Conservation (phyloP, 2,888 invertebrate genomes). For the Pristionchus arcanus region DNA sequence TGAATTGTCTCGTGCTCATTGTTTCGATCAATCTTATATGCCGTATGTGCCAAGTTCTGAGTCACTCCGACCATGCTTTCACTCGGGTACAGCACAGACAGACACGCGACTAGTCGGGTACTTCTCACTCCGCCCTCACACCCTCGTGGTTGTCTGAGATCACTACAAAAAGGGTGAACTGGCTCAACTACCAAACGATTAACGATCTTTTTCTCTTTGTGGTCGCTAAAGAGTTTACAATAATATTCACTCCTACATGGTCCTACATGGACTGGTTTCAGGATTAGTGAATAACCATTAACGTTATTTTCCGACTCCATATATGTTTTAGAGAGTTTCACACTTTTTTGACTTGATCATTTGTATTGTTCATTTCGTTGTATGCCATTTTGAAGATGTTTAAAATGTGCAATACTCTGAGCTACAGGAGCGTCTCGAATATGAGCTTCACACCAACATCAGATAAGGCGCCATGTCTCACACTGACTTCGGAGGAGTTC, state of each 20-base stretch:
- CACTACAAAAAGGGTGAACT: not conserved
- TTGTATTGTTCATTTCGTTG: too few relatives aligned
- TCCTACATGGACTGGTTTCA: too few relatives aligned
- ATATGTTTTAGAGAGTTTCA: not conserved
- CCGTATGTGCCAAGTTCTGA: not conserved
- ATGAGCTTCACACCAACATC: constrained; percentile 36
- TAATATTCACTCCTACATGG: too few relatives aligned
- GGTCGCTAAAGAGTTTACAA: not conserved
- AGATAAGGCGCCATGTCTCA: not conserved
- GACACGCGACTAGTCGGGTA: constrained; percentile 27
- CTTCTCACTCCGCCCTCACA: constrained; percentile 13
- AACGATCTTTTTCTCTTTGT: not conserved
- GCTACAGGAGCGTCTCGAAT: not conserved
- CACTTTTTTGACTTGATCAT: too few relatives aligned
- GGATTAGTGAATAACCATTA: too few relatives aligned
- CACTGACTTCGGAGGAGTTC: constrained; percentile 5
- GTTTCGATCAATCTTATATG: constrained; percentile 40
- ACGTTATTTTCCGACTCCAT: not conserved
- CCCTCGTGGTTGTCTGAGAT: constrained; percentile 28
- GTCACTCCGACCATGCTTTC: not conserved
- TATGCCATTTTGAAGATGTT: too few relatives aligned
- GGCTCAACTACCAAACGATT: not conserved
- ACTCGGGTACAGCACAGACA: constrained; percentile 14
- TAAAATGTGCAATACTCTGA: too few relatives aligned
- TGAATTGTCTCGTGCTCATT: constrained; percentile 24